Evolutionary conservation across 2,888 invertebrate genomes (phyloP), one percentile per base, ranked within the genome.

Genomic region (Panopea generosa): DNA sequence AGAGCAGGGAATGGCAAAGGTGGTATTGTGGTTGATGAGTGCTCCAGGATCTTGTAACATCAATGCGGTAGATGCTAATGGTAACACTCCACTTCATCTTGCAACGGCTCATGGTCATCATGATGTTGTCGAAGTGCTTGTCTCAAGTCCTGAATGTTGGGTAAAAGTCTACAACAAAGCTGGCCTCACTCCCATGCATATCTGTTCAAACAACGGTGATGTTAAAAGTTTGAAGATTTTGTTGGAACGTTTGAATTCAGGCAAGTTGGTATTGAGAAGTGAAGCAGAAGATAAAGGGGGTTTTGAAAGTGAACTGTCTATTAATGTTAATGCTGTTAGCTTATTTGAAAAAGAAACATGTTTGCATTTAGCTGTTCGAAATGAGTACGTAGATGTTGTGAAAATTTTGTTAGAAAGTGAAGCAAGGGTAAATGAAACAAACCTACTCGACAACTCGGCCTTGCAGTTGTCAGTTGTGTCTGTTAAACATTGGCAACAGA

Each of bases 401-500:
- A 80, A 83, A 49, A 33, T 80, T 2, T 74, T 90, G 59, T 26
- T 89, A 2, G 73, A 76, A 6, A 59, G 84, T 55, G 85, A 86
- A 14, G 88, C 86, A 11, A 76, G 82, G 24, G 78, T 87, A n/a
- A 83, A 90, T 74, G 49, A 72, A 2, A 77, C 72, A 26, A 86
- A 89, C 65, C 83, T 81, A 40, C 61, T 76, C 2, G 73, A 81
- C 2, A 81, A 85, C 60, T 84, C 86, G 0, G 79, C 87, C 3
- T 59, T 88, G 11, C 75, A 87, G 45, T 57, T 86, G 49, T 84
- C 84, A 14, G 80, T 83, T 26, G 29, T 55, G 24, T 49, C 65
- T 45, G 53, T 55, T 18, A 43, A 49, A 16, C 68, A 69, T 69
- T 79, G 40, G 74, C 71, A 38, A 61, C 78, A 61, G 29, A 84